Conservation (phyloP, 2,113 vertebrate genomes). For the Xenus cinereus region DNA sequence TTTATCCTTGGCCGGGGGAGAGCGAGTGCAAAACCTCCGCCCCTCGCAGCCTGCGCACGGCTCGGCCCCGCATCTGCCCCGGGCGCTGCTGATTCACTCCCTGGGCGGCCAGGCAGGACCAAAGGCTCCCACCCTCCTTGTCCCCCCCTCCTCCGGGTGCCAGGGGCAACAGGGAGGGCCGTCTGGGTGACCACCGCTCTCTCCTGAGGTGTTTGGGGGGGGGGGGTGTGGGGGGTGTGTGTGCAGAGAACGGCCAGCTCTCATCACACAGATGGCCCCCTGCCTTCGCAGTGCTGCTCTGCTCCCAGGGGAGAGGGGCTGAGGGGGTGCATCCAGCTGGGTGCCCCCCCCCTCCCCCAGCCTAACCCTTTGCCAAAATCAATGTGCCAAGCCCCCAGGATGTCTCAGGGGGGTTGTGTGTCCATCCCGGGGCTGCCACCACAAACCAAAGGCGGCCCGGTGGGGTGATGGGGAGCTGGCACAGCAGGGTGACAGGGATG, state of each 20-base stretch:
- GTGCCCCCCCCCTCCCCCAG: too few relatives aligned
- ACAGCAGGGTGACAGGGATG: neutral
- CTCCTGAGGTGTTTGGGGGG: neutral
- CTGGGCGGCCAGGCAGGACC: neutral
- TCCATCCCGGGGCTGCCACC: neutral
- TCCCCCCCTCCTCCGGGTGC: neutral
- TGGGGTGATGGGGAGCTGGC: neutral
- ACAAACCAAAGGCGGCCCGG: neutral
- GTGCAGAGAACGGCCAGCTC: neutral
- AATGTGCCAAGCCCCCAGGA: neutral
- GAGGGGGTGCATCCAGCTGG: neutral
- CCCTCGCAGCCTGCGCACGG: conserved; percentile 70
- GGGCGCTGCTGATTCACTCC: conserved; percentile 53
- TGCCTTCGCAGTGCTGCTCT: neutral
- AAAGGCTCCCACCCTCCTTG: neutral
- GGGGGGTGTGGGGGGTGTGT: too few relatives aligned
- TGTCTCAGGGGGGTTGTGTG: neutral
- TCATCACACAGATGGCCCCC: neutral
- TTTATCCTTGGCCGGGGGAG: conserved; percentile 64
- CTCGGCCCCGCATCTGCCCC: conserved; percentile 11
- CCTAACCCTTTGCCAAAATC: neutral
- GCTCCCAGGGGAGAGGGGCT: neutral
- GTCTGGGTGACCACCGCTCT: neutral
- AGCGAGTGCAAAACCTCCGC: conserved; percentile 49
- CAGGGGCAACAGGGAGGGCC: neutral